Evolutionary conservation across 2,797 vertebrate species (phyloP), one percentile per base, ranked within the genome.

Genomic region (Sebastes itinus): DNA sequence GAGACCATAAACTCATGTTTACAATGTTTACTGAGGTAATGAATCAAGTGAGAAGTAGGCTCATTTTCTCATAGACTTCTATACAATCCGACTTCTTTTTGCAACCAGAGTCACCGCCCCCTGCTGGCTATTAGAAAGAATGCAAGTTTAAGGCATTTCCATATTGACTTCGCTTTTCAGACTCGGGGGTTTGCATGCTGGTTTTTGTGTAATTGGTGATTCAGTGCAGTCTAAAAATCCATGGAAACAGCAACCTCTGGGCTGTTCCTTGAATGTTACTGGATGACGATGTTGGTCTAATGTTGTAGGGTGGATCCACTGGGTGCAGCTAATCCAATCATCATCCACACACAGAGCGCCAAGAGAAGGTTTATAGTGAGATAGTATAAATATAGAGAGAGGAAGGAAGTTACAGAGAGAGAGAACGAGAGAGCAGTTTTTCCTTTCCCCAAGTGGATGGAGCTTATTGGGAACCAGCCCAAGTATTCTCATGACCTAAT

Each of bases 401-500:
- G 35, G 60, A 25, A 56, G 67, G 23, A 64, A 76, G 62, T 80
- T 49, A 23, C 46, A 76, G 38, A 62, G 12, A 27, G 30, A 69
- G 63, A 62, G 33, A 20, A 23, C 2, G 32, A 80, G 49, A 63
- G 46, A 75, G 58, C 49, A 54, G 46, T 73, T 68, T 82, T 73
- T 68, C 32, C 66, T 78, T 75, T 78, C 78, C 76, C 76, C 72
- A 84, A 90, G 85, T 84, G 64, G 85, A 82, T 81, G 61, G 62
- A 66, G 59, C n/a, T 85, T 79, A 87, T 76, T 72, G 60, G 85
- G 75, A 88, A 75, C 54, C 81, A 81, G 71, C 78, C 68, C 75
- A 49, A 84, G 82, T 62, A 61, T 83, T 72, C 75, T 78, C 72
- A 60, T 88, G 86, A 89, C 87, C 89, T 88, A 84, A 86, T 89